Percentiles rank a stretch among this genome's conserved stretches.
Conservation (phyloP, 2,888 invertebrate species). For the Hyppa rectilinea region DNA sequence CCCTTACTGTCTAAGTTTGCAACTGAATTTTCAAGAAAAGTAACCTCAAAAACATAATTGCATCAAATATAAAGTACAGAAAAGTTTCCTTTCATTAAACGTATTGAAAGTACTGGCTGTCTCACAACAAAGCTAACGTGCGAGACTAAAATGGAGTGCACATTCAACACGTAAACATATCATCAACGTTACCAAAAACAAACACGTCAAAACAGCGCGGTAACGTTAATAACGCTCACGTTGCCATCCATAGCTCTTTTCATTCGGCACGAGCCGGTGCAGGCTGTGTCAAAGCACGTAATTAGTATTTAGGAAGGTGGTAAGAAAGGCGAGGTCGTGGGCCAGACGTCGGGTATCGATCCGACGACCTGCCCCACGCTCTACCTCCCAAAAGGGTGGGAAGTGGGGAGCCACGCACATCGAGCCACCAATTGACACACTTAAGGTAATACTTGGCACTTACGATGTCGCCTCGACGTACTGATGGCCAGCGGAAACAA, state of each 20-base stretch:
- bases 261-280: slow-evolving; percentile 86
- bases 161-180: slow-evolving; percentile 73
- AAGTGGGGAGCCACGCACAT: slow-evolving; percentile 87
- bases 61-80: background rate
- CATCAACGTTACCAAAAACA: slow-evolving; percentile 81
- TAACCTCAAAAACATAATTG: background rate
- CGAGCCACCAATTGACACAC: slow-evolving; percentile 90
- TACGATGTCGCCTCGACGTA: slow-evolving; percentile 77
- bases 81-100: slow-evolving; percentile 12
- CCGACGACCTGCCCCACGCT: slow-evolving; percentile 91
- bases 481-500: slow-evolving; percentile 73
- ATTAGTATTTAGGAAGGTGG: slow-evolving; percentile 91
- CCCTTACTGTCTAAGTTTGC: background rate
- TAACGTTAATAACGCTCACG: slow-evolving; percentile 86
- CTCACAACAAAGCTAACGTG: slow-evolving; percentile 54
- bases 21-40: background rate
- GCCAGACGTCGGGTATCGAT: slow-evolving; percentile 93
- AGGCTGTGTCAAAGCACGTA: slow-evolving; percentile 90
- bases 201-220: slow-evolving; percentile 77
- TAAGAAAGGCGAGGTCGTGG: slow-evolving; percentile 91
- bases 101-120: slow-evolving; percentile 22
- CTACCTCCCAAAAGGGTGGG: slow-evolving; percentile 77
- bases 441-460: slow-evolving; percentile 89
- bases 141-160: slow-evolving; percentile 39
- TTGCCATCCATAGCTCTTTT: slow-evolving; percentile 86